These are phyloP conservation scores for Coryphaenoides rupestris DNA, from an alignment of 2,113 vertebrate genomes.

Conservation along the genomic window DNA sequence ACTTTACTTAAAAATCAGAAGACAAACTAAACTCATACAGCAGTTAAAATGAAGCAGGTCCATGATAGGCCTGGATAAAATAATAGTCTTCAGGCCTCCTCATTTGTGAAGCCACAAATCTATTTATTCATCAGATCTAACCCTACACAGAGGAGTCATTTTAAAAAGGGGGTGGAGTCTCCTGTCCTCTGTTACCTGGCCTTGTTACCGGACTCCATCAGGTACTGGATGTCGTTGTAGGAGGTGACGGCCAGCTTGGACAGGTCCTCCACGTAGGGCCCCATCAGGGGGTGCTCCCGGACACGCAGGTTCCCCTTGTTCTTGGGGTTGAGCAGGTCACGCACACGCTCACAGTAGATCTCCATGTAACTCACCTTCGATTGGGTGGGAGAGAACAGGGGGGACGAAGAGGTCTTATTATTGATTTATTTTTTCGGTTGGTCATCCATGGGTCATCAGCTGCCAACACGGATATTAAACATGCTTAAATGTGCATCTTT, in stretches of 20 bases:
- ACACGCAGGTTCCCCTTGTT: conserved; percentile 96
- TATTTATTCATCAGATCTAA: no score
- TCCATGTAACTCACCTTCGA: conserved; percentile 97
- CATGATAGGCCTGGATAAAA: background rate
- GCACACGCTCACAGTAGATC: conserved; percentile 95
- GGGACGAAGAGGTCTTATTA: background rate
- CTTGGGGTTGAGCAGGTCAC: conserved; percentile 96
- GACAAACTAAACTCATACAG: background rate
- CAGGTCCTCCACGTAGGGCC: conserved; percentile 94
- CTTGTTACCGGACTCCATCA: conserved; percentile 99
- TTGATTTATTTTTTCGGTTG: no score
- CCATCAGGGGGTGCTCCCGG: conserved; percentile 93
- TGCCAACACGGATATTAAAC: no score
- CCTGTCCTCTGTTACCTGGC: conserved; percentile 77
- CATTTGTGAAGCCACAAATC: no score
- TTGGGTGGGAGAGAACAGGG: background rate
- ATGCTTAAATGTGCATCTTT: no score
- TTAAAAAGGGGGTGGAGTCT: background rate
- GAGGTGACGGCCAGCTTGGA: conserved; percentile 96
- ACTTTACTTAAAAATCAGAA: no score
- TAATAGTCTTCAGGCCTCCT: no score
- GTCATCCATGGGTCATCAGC: no score
- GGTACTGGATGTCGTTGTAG: conserved; percentile 94
- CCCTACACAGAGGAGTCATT: no score
- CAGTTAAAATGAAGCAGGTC: background rate